Conservation (phyloP, 2,797 vertebrate genomes). For the Acipenser oxyrinchus region DNA sequence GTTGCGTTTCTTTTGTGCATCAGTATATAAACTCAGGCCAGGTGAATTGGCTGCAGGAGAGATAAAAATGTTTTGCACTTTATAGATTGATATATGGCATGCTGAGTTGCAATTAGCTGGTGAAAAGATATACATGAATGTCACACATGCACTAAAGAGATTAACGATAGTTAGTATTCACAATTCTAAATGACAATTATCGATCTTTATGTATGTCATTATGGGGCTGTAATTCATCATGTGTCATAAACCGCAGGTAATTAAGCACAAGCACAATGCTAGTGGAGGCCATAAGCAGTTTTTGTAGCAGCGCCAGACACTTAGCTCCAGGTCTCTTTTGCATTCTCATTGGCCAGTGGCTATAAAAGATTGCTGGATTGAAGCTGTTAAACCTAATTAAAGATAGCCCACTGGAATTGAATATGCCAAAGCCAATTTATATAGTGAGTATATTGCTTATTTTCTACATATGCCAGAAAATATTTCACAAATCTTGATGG, state of each 20-base stretch:
- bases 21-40: not conserved
- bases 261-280: slow-evolving; percentile 51
- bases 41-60: slow-evolving; percentile 14
- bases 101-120: slow-evolving; percentile 23
- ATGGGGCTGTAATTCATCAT: slow-evolving; percentile 49
- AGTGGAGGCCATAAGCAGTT: slow-evolving; percentile 57
- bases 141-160: slow-evolving; percentile 21
- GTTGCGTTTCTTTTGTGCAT: too few relatives aligned
- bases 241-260: slow-evolving; percentile 56
- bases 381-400: slow-evolving; percentile 65
- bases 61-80: not conserved
- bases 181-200: slow-evolving; percentile 54
- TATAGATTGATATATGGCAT: slow-evolving; percentile 22
- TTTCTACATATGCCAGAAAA: not conserved
- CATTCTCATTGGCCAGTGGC: slow-evolving; percentile 49
- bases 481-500: too few relatives aligned
- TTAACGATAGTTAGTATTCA: slow-evolving; percentile 37
- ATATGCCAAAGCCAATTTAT: slow-evolving; percentile 36
- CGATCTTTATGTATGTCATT: slow-evolving; percentile 49
- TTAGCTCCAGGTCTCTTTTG: slow-evolving; percentile 48
- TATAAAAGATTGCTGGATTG: slow-evolving; percentile 37
- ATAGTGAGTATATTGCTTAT: not conserved
- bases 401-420: slow-evolving; percentile 61
- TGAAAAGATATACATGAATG: slow-evolving; percentile 8
- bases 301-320: slow-evolving; percentile 55